Percentiles rank a stretch among this genome's conserved stretches.
Evolutionary conservation across 1,140 invertebrate species (phyloP).

Genomic region (Octopus bimaculoides): DNA sequence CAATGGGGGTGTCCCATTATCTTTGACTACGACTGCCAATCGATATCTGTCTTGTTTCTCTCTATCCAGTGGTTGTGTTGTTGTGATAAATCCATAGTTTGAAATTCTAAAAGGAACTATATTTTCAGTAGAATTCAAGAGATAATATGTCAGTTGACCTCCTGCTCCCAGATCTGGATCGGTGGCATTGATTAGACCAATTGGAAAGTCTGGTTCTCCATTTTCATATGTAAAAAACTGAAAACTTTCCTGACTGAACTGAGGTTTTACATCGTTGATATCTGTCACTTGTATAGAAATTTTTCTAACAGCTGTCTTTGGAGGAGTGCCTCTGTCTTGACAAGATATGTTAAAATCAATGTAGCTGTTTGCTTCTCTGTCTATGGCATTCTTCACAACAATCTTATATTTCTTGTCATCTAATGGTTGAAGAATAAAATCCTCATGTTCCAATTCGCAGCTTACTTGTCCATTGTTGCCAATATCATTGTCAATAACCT

Average conservation of each 20-base stretch:
- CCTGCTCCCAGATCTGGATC: constrained; percentile 42
- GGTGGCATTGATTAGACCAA: constrained; percentile 25
- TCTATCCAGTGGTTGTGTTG: constrained; percentile 20
- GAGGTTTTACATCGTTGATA: constrained; percentile 24
- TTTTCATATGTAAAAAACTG: neutral
- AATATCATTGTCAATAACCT: neutral
- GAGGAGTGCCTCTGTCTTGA: constrained; percentile 18
- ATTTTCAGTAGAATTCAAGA: neutral
- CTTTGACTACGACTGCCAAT: constrained; percentile 20
- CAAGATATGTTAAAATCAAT: constrained; percentile 22
- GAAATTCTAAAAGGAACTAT: constrained; percentile 16
- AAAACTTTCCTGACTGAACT: constrained; percentile 16
- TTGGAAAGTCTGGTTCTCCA: neutral
- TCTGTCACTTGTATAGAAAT: constrained; percentile 23
- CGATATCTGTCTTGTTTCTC: constrained; percentile 22
- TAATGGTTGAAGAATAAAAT: constrained; percentile 6
- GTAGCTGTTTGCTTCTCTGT: constrained; percentile 18
- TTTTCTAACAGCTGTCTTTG: constrained; percentile 12
- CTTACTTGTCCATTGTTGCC: neutral
- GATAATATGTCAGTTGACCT: constrained; percentile 30
- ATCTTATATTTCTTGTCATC: constrained; percentile 22
- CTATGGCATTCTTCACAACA: constrained; percentile 19
- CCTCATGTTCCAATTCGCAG: neutral
- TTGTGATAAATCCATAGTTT: constrained; percentile 23
- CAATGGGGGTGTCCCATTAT: constrained; percentile 21